These are phyloP conservation scores for Balearica regulorum DNA, from an alignment of 2,797 vertebrate genomes.

Conservation along the genomic window DNA sequence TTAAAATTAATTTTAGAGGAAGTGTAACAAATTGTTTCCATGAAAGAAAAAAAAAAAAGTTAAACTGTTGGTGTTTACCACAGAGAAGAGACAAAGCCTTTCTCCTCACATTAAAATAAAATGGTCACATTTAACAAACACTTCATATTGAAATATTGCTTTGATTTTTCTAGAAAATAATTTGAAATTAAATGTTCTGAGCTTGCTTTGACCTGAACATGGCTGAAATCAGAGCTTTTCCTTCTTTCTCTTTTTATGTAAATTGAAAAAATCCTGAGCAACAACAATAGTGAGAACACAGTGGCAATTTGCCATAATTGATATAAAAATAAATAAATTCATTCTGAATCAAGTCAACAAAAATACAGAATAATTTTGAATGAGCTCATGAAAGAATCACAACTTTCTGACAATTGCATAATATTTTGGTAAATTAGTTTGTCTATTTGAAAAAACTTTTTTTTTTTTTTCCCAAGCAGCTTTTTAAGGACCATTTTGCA, in stretches of 20 bases:
- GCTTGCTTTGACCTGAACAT: neutral
- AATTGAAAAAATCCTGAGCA: neutral
- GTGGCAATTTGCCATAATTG: neutral
- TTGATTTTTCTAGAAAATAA: neutral
- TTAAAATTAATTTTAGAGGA: neutral
- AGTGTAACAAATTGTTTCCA: neutral
- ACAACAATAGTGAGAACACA: neutral
- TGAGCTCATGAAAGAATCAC: neutral
- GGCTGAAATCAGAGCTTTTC: neutral
- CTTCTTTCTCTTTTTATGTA: neutral
- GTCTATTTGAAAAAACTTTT: neutral
- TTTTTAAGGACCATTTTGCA: neutral
- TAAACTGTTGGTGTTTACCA: neutral
- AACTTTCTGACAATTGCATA: neutral
- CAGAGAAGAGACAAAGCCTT: neutral
- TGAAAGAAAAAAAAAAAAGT: neutral
- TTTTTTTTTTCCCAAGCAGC: neutral
- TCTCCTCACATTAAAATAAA: neutral
- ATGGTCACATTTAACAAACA: neutral
- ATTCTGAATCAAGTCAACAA: neutral
- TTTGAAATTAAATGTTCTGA: neutral
- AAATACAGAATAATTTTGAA: neutral
- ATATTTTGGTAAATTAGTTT: neutral
- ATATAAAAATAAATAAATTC: neutral
- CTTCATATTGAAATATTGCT: neutral